These are phyloP conservation scores for Sinodicranocentrus sp. DNA, from an alignment of 2,888 invertebrate genomes.

Conservation along the genomic window DNA sequence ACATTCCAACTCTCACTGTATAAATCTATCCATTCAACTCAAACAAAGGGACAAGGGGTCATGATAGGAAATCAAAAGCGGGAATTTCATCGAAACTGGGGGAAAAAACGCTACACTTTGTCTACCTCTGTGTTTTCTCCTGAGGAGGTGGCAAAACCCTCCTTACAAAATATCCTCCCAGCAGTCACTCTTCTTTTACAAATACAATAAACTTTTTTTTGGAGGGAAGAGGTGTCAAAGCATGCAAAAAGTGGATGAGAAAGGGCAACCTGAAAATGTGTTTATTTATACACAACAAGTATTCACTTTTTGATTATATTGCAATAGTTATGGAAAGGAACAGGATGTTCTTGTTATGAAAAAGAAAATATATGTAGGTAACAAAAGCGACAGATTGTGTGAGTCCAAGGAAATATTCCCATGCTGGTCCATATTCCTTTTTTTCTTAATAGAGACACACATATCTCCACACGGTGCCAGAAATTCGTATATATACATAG, in stretches of 20 bases:
- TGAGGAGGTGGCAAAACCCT: not conserved
- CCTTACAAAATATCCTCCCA: constrained; percentile 18
- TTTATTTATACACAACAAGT: constrained; percentile 32
- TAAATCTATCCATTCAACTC: not conserved
- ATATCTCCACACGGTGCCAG: too few species aligned
- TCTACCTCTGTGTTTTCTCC: not conserved
- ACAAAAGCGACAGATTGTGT: not conserved
- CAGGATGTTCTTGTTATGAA: constrained; percentile 45
- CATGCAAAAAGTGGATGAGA: constrained; percentile 17
- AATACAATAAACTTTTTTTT: too few species aligned
- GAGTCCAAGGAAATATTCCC: too few species aligned
- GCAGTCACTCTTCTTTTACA: not conserved
- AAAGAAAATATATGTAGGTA: constrained; percentile 4
- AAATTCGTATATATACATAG: too few species aligned
- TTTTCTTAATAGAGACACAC: too few species aligned
- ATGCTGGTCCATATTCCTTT: too few species aligned
- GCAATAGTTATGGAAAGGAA: constrained; percentile 8
- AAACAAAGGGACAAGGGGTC: not conserved
- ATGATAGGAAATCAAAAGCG: constrained; percentile 9
- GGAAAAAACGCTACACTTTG: not conserved
- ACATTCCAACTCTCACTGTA: not conserved
- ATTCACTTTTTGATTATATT: not conserved
- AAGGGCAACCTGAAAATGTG: constrained; percentile 34
- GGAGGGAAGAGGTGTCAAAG: constrained; percentile 29
- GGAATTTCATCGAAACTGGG: not conserved